Evolutionary conservation across 1,140 invertebrate species (phyloP).

Genomic region (Ceratina japonica): DNA sequence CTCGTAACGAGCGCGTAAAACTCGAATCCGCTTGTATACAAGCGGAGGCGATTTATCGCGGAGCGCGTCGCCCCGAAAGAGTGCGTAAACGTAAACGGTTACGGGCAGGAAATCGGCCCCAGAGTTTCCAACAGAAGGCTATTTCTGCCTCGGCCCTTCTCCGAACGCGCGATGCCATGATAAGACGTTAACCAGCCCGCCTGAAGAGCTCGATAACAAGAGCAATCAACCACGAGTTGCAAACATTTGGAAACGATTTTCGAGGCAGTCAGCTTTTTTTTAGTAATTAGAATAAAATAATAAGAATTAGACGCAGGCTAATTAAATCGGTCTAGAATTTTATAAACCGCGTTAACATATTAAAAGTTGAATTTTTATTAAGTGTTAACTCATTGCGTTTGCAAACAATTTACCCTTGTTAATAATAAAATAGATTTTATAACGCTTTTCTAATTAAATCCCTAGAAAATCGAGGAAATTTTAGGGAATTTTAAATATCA

Average conservation of each 20-base stretch:
- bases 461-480: background rate
- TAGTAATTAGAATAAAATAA: no score
- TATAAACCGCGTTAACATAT: background rate
- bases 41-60: constrained; percentile 38
- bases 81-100: constrained; percentile 38
- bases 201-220: background rate
- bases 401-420: background rate
- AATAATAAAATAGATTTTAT: background rate
- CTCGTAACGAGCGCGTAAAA: constrained; percentile 47
- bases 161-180: background rate
- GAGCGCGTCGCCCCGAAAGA: constrained; percentile 15
- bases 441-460: background rate
- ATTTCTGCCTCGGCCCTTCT: constrained; percentile 14
- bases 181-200: background rate
- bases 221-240: background rate
- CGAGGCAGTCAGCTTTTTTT: background rate
- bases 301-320: background rate
- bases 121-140: constrained; percentile 29
- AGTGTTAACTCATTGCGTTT: background rate
- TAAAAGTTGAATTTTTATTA: background rate
- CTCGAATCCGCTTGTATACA: constrained; percentile 40
- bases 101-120: constrained; percentile 13
- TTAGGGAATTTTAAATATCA: no score
- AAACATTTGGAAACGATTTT: background rate
- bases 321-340: background rate